phyloP scores from a whole-genome alignment of 2,888 invertebrate genomes.

The Stomorhina lunata region DNA sequence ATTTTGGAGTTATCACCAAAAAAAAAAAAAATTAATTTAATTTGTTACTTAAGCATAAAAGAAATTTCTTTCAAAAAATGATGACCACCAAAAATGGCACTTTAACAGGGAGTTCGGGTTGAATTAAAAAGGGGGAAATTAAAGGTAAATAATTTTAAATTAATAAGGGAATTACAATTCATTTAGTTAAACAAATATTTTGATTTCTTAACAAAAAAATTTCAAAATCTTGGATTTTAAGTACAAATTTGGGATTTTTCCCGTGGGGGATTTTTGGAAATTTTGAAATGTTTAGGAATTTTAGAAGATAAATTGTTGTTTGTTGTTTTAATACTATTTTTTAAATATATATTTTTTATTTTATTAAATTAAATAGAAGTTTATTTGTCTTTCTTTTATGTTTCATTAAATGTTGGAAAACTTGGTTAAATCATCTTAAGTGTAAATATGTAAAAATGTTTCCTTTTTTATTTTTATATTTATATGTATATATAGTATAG shows the following conservation, averaged over 20 bases:
- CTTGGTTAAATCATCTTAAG: slow-evolving; percentile 46
- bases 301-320: slow-evolving; percentile 4
- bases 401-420: slow-evolving; percentile 49
- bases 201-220: slow-evolving; percentile 11
- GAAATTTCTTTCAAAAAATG: slow-evolving; percentile 50
- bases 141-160: slow-evolving; percentile 6
- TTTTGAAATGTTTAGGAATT: slow-evolving; percentile 18
- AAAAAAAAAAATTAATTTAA: slow-evolving; percentile 14
- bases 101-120: not conserved
- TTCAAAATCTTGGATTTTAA: slow-evolving; percentile 25
- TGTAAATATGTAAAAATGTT: slow-evolving; percentile 30
- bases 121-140: not conserved
- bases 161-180: slow-evolving; percentile 6
- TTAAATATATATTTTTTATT: not conserved
- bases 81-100: slow-evolving; percentile 64
- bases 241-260: slow-evolving; percentile 31
- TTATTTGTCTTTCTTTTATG: slow-evolving; percentile 14
- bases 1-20: slow-evolving; percentile 53
- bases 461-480: no score
- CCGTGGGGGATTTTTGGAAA: not conserved
- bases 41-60: not conserved
- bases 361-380: slow-evolving; percentile 25
- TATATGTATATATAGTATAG: slow-evolving; percentile 39
- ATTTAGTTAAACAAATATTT: slow-evolving; percentile 1
- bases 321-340: slow-evolving; percentile 34